Evolutionary conservation across 53 echinoderm and acorn worm genomes (phyloP).

Genomic region (Pentamera pediparva): DNA sequence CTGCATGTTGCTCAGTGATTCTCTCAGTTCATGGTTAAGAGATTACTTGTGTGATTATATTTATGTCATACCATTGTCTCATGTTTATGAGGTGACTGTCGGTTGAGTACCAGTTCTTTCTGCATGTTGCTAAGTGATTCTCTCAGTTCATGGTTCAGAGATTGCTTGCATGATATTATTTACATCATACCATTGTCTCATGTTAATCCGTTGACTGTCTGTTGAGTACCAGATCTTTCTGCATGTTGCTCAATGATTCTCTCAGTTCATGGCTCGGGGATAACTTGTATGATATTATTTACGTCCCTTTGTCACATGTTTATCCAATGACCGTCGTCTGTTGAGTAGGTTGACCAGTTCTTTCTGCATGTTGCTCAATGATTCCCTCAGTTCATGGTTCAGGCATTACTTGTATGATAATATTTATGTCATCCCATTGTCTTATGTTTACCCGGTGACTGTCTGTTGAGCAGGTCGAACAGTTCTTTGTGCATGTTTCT

Average conservation of each 20-base stretch:
- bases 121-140: constrained; percentile 84
- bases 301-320: constrained; percentile 43
- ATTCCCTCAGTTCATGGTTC: constrained; percentile 76
- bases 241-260: constrained; percentile 83
- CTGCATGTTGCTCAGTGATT: constrained; percentile 86
- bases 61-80: constrained; percentile 30
- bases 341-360: constrained; percentile 78
- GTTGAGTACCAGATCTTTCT: constrained; percentile 80
- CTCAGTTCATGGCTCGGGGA: constrained; percentile 72
- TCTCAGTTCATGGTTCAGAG: constrained; percentile 70
- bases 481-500: constrained; percentile 88
- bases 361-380: constrained; percentile 84
- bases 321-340: constrained; percentile 44
- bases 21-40: constrained; percentile 73
- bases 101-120: constrained; percentile 76
- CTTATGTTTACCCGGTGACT: constrained; percentile 37
- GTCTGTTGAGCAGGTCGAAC: constrained; percentile 65
- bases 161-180: too few species aligned
- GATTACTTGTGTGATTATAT: too few species aligned
- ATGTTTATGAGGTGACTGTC: constrained; percentile 43
- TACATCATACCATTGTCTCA: constrained; percentile 35
- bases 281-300: too few species aligned
- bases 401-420: too few species aligned
- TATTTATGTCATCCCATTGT: constrained; percentile 16
- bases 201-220: constrained; percentile 42